Evolutionary conservation across 2,113 vertebrate genomes (phyloP).

Genomic region (Mesembrinibis cayennensis): DNA sequence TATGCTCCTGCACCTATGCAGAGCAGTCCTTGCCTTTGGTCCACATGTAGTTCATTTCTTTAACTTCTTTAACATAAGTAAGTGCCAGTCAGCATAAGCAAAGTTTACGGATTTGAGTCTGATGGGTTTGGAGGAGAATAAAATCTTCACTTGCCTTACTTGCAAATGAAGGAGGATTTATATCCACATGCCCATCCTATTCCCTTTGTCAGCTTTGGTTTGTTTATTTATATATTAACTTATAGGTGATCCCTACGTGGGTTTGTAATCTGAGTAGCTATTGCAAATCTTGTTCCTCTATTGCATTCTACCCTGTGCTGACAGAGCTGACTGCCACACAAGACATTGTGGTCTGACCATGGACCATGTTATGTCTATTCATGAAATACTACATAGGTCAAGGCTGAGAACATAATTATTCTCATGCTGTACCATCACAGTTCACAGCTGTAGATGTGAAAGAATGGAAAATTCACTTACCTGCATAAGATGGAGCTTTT

Average conservation of each 20-base stretch:
- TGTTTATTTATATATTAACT: not conserved
- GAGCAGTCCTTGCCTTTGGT: not conserved
- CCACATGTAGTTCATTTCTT: not conserved
- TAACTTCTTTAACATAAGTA: not conserved
- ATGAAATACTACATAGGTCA: not conserved
- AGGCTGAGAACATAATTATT: not conserved
- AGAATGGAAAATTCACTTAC: not conserved
- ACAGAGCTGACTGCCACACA: not conserved
- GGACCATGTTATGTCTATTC: not conserved
- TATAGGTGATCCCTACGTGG: not conserved
- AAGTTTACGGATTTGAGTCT: not conserved
- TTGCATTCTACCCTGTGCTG: not conserved
- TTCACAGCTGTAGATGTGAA: not conserved
- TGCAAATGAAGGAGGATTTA: not conserved
- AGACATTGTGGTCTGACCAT: rapidly evolving
- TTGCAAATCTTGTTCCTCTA: not conserved
- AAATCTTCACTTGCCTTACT: not conserved
- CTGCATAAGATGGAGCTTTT: not conserved
- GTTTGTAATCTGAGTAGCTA: not conserved
- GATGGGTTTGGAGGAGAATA: not conserved
- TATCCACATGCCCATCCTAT: not conserved
- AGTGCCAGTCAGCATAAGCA: not conserved
- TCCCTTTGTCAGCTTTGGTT: not conserved
- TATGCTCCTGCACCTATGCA: not conserved
- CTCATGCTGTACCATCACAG: not conserved